These are phyloP conservation scores for Baccha elongata DNA, from an alignment of 2,888 invertebrate genomes.

Conservation along the genomic window DNA sequence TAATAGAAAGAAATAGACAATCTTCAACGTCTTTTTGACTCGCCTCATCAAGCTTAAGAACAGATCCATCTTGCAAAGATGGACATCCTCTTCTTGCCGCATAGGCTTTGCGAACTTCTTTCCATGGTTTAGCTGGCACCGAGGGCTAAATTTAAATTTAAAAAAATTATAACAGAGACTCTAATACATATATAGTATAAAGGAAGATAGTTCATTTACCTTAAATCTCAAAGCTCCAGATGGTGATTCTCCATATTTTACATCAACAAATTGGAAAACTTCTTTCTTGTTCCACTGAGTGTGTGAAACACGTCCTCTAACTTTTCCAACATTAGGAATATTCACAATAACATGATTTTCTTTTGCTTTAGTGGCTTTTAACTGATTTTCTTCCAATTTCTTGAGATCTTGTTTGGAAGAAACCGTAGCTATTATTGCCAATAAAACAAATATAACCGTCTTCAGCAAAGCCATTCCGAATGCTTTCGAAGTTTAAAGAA, in stretches of 20 bases:
- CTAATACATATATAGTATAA: too few relatives aligned
- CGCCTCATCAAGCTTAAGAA: constrained; percentile 75
- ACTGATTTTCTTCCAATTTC: background rate
- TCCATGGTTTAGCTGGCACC: constrained; percentile 77
- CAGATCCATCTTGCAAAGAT: constrained; percentile 77
- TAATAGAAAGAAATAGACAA: constrained; percentile 79
- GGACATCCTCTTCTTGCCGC: constrained; percentile 78
- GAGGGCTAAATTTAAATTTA: constrained; percentile 77
- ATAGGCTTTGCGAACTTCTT: constrained; percentile 76
- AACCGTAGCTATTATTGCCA: background rate
- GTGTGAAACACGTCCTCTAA: constrained; percentile 77
- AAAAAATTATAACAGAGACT: too few relatives aligned
- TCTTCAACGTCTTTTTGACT: constrained; percentile 78
- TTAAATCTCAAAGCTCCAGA: constrained; percentile 77
- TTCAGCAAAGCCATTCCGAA: constrained; percentile 20
- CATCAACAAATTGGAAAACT: constrained; percentile 79
- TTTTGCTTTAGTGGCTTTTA: background rate
- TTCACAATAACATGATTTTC: constrained; percentile 73
- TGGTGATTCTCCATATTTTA: constrained; percentile 79
- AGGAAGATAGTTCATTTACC: constrained; percentile 76
- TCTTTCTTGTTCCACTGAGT: constrained; percentile 78
- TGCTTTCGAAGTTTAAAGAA: constrained; percentile 13
- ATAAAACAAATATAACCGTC: background rate
- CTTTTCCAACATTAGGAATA: constrained; percentile 77
- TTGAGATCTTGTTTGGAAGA: background rate